Conservation (phyloP, 2,888 invertebrate species). For the Lasioglossum malachurum region DNA sequence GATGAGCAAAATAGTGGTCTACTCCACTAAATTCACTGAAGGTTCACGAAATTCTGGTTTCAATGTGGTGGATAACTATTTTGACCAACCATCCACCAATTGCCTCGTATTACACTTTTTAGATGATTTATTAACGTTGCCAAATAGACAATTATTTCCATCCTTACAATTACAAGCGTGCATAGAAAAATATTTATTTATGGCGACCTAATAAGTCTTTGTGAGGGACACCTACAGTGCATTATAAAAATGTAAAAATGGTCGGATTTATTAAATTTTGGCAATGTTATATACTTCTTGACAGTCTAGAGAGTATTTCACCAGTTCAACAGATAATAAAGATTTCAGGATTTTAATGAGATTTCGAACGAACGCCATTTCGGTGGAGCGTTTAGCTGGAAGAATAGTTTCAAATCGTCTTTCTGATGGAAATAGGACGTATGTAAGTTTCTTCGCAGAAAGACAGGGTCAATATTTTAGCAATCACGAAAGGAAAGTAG, state of each 20-base stretch:
- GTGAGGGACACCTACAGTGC: no score
- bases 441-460: conserved; percentile 13
- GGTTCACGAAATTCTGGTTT: neutral
- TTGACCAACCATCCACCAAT: neutral
- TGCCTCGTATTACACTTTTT: neutral
- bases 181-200: neutral
- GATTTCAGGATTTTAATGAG: neutral
- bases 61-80: neutral
- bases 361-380: neutral
- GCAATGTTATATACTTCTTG: neutral
- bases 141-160: neutral
- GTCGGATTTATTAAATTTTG: neutral
- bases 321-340: neutral
- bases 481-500: conserved; percentile 46
- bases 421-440: conserved; percentile 26
- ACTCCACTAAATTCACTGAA: neutral
- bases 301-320: neutral
- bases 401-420: conserved; percentile 32
- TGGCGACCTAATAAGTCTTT: no score
- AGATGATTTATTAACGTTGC: neutral
- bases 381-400: conserved; percentile 24
- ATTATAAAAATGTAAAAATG: neutral
- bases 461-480: conserved; percentile 52
- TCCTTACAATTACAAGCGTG: neutral
- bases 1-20: neutral